Conservation (phyloP, 2,888 invertebrate species). For the Ptycholaimellus sp. region DNA sequence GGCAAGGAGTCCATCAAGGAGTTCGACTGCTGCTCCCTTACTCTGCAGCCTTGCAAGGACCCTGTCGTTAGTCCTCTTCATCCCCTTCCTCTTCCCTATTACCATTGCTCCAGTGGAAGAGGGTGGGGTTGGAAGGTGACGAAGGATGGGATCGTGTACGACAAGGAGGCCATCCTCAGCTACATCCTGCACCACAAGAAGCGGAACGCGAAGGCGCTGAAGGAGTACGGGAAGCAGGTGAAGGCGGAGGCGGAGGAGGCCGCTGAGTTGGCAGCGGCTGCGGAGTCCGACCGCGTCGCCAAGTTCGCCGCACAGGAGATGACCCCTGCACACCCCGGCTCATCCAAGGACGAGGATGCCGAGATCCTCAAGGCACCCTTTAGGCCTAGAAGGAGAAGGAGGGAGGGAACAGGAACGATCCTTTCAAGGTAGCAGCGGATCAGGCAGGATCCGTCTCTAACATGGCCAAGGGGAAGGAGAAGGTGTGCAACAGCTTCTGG, state of each 20-base stretch:
- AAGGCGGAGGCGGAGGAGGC: slow-evolving; percentile 4
- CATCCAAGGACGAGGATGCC: not conserved
- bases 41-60: slow-evolving; percentile 63
- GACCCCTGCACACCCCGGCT: slow-evolving; percentile 12
- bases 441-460: no score
- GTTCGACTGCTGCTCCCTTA: slow-evolving; percentile 89
- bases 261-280: slow-evolving; percentile 1
- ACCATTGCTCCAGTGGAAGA: no score
- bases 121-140: no score
- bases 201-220: slow-evolving; percentile 60
- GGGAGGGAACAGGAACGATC: no score
- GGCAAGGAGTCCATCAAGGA: slow-evolving; percentile 81
- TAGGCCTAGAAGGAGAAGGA: no score
- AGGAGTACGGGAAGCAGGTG: slow-evolving; percentile 46
- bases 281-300: slow-evolving; percentile 2
- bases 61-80: slow-evolving; percentile 16
- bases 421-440: no score
- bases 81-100: no score
- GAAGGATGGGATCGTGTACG: slow-evolving; percentile 83
- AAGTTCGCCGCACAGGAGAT: slow-evolving; percentile 12
- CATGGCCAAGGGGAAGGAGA: no score
- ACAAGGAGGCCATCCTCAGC: slow-evolving; percentile 82
- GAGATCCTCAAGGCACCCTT: not conserved
- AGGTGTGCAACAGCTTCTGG: slow-evolving; percentile 23
- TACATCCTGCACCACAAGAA: slow-evolving; percentile 80